Evolutionary conservation across 2,888 invertebrate species (phyloP).

Genomic region (Nomada fabriciana): DNA sequence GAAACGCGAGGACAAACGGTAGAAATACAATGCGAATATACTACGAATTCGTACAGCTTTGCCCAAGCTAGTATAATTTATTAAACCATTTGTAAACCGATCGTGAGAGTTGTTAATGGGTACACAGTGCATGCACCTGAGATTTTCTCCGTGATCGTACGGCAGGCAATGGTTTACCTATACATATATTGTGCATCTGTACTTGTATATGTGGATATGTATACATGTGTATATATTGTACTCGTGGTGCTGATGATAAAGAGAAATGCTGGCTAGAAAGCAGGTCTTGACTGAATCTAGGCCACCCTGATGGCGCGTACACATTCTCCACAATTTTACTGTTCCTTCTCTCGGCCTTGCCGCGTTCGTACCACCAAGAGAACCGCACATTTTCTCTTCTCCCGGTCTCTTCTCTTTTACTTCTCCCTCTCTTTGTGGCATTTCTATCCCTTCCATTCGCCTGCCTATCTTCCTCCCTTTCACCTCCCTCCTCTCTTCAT

Average conservation of each 20-base stretch:
- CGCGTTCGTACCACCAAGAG: constrained; percentile 64
- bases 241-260: constrained; percentile 81
- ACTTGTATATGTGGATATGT: too few species aligned
- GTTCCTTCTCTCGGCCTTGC: constrained; percentile 80
- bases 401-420: constrained; percentile 29
- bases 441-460: constrained; percentile 44
- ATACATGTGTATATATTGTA: constrained; percentile 29
- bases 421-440: constrained; percentile 31
- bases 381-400: constrained; percentile 64
- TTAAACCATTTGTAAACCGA: constrained; percentile 15
- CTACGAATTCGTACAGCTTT: neutral
- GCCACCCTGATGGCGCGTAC: constrained; percentile 82
- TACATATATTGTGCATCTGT: constrained; percentile 37
- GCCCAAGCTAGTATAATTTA: neutral
- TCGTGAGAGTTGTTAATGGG: constrained; percentile 16
- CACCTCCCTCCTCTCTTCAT: constrained; percentile 36
- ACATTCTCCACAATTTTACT: constrained; percentile 83
- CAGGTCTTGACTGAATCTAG: constrained; percentile 84
- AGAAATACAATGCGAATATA: neutral
- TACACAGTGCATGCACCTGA: constrained; percentile 52
- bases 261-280: constrained; percentile 85
- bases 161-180: constrained; percentile 73
- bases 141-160: constrained; percentile 76
- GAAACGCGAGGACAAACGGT: neutral
- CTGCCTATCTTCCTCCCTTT: constrained; percentile 30